Percentiles rank a stretch among this genome's conserved stretches.
phyloP scores from a whole-genome alignment of 2,888 invertebrate genomes.

The Mongoloraphidia duomilia region DNA sequence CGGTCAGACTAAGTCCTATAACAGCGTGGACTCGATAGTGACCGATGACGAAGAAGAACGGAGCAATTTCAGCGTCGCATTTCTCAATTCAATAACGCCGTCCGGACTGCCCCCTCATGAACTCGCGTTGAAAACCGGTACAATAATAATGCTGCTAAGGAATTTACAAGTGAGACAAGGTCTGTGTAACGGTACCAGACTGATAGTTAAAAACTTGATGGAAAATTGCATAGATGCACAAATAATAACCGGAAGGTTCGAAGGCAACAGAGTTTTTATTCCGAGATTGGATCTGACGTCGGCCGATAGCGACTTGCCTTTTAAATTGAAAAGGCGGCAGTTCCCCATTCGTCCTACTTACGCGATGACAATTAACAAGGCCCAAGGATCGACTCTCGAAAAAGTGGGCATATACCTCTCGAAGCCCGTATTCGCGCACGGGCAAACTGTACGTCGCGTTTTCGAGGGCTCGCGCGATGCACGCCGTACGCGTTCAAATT shows the following conservation, averaged over 20 bases:
- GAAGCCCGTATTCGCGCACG: too few species aligned
- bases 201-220: conserved; percentile 13
- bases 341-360: conserved; percentile 2
- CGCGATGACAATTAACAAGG: background rate
- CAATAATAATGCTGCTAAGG: conserved; percentile 12
- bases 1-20: background rate
- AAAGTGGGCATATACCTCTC: too few species aligned
- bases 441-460: too few species aligned
- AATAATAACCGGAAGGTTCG: background rate
- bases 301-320: conserved; percentile 9
- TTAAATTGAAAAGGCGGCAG: conserved; percentile 4
- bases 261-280: background rate
- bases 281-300: background rate
- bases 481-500: too few species aligned
- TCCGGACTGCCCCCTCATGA: background rate
- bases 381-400: background rate
- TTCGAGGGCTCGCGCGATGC: too few species aligned
- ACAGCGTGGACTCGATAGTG: background rate
- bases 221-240: conserved; percentile 12
- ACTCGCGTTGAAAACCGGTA: background rate
- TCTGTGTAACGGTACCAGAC: conserved; percentile 13
- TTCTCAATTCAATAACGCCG: background rate
- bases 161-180: conserved; percentile 10
- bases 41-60: background rate
- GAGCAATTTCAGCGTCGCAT: background rate